Evolutionary conservation across 2,888 invertebrate species (phyloP).

Genomic region (Apamea epomidion): DNA sequence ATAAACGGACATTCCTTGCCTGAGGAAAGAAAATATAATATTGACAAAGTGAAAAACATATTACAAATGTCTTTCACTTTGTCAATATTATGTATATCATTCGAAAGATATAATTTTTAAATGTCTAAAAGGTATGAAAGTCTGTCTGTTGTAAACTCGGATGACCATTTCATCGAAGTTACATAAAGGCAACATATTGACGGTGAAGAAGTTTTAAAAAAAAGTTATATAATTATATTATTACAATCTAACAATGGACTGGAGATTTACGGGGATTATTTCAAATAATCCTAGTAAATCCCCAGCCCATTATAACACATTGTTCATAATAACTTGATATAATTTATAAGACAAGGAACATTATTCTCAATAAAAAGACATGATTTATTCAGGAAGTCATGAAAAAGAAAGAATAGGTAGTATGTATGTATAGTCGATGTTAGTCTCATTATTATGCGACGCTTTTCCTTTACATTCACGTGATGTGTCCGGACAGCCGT

Average conservation of each 20-base stretch:
- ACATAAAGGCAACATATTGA: neutral
- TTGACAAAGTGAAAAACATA: too few species aligned
- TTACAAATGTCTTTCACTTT: neutral
- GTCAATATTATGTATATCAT: neutral
- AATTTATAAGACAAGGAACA: neutral
- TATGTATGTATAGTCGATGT: slow-evolving; percentile 4
- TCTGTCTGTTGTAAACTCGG: neutral
- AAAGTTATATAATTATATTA: neutral
- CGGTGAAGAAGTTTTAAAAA: neutral
- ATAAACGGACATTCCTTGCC: neutral
- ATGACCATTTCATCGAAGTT: neutral
- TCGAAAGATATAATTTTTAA: neutral
- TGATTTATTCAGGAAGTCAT: slow-evolving; percentile 30
- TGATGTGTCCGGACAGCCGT: slow-evolving; percentile 26
- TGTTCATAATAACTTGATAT: neutral
- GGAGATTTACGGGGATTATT: neutral
- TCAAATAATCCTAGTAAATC: neutral
- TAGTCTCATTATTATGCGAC: neutral
- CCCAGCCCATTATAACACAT: neutral
- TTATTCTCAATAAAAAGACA: slow-evolving; percentile 7
- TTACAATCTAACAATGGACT: neutral
- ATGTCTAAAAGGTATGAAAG: neutral
- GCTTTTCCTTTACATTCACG: slow-evolving; percentile 19
- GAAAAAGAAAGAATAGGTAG: slow-evolving; percentile 21
- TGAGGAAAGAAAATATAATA: neutral